A percentile compares a stretch with the other conserved stretches of the same genome.
Conservation (phyloP, 2,888 invertebrate species). For the Hemistola chrysoprasaria region DNA sequence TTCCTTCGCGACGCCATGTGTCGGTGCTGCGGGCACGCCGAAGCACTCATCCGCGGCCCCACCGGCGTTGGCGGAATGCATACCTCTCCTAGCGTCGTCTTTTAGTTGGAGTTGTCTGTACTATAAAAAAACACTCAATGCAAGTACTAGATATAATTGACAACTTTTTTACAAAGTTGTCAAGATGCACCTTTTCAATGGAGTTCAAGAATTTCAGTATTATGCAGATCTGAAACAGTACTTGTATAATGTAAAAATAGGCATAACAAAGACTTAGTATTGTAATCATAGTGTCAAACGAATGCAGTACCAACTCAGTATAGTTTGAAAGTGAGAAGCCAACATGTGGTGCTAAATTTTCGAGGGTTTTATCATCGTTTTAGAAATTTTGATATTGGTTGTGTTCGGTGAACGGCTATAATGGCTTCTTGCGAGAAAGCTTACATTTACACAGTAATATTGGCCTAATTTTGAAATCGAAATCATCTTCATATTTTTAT, state of each 20-base stretch:
- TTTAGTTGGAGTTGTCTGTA: too few relatives aligned
- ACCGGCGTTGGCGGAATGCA: too few relatives aligned
- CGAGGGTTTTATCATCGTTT: conserved; percentile 72
- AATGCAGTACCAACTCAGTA: conserved; percentile 17
- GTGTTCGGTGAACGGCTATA: conserved; percentile 48
- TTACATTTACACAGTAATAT: conserved; percentile 22
- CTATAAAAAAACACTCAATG: too few relatives aligned
- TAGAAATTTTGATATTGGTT: conserved; percentile 69
- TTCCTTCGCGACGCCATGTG: too few relatives aligned
- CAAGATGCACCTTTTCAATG: too few relatives aligned
- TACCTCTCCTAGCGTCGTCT: too few relatives aligned
- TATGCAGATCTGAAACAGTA: neutral
- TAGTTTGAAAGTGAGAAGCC: conserved; percentile 64
- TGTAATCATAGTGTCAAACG: conserved; percentile 17
- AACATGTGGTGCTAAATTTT: conserved; percentile 81
- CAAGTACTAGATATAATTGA: too few relatives aligned
- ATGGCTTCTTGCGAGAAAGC: conserved; percentile 56
- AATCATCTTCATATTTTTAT: conserved; percentile 3
- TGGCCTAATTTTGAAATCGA: conserved; percentile 45
- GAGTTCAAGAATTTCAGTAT: too few relatives aligned
- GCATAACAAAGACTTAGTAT: conserved; percentile 20
- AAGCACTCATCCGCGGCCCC: too few relatives aligned
- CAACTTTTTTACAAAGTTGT: too few relatives aligned
- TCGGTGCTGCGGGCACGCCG: too few relatives aligned
- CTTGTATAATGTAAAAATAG: conserved; percentile 8